Evolutionary conservation across 2,797 vertebrate species (phyloP).

Genomic region (Momotus momota): DNA sequence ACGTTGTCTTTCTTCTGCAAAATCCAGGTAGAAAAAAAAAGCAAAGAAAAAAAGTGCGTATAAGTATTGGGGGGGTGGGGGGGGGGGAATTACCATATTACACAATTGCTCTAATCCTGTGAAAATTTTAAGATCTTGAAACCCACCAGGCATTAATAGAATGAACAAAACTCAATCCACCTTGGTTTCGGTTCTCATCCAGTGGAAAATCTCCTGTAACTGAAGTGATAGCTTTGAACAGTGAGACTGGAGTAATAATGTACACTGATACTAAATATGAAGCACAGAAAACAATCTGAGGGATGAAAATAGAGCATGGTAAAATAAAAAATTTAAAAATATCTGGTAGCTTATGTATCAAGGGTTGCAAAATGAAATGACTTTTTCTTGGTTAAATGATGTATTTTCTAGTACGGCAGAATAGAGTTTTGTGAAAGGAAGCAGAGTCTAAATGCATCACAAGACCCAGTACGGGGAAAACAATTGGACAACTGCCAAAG

Average conservation of each 20-base stretch:
- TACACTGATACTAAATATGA: neutral
- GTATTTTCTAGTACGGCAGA: conserved; percentile 38
- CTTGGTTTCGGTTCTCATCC: neutral
- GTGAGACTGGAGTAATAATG: neutral
- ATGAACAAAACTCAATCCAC: neutral
- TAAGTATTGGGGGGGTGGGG: neutral
- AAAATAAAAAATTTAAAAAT: conserved; percentile 41
- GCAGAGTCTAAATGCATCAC: conserved; percentile 28
- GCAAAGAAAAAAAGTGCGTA: neutral
- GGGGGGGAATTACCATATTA: neutral
- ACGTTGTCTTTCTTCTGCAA: neutral
- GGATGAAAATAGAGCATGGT: conserved; percentile 27
- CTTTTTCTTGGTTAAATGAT: conserved; percentile 56
- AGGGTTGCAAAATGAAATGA: conserved; percentile 41
- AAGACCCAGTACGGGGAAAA: neutral
- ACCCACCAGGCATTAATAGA: neutral
- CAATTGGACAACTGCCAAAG: conserved; percentile 48
- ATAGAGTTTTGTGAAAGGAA: conserved; percentile 20
- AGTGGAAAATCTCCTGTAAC: neutral
- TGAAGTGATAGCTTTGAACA: neutral
- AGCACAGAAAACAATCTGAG: neutral
- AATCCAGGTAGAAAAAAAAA: neutral
- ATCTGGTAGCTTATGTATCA: conserved; percentile 9
- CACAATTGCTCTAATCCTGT: neutral
- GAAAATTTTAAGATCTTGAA: neutral